Evolutionary conservation across 2,888 invertebrate genomes (phyloP), one percentile per base, ranked within the genome.

Genomic region (Eupithecia subfuscata): DNA sequence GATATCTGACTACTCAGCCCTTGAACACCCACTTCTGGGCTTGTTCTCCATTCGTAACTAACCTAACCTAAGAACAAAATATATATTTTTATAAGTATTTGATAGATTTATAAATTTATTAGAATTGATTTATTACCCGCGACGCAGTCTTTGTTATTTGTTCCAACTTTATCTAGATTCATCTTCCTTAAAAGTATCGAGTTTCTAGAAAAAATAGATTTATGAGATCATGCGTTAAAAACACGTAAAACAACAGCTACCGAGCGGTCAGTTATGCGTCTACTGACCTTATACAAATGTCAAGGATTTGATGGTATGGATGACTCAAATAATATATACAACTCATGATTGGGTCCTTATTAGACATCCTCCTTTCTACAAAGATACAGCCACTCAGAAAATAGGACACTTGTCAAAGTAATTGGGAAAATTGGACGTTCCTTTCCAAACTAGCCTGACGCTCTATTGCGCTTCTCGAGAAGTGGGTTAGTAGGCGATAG

Each of bases 201-300:
- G 60, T 60, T 60, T 60, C 60, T 60, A 60, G 52, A 60, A 14
- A 56, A 60, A 60, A 60, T 25, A 25, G 22, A 60, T 60, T 60
- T 12, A 60, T 60, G 60, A 60, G 60, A 25, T 60, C 25, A 60
- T 56, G 12, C 12, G 56, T 56, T 56, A 52, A 56, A 56, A 56
- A 56, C 56, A 12, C 8, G 56, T 56, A 22, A 56, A 56, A 60
- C 11, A 22, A 56, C 60, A 60, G 60, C 60, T 25, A 60, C 22
- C 12, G n/a, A 5, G n/a, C 60, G 60, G 60, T 60, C 60, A 60
- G 14, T 22, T 60, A 60, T 60, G 60, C 60, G 12, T 60, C 60
- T 60, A 5, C 60, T 60, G 60, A 60, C 22, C 60, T 60, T 60
- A 25, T 0, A 60, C 12, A 60, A 60, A 60, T 60, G 60, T 60